Base-by-base conservation (phyloP, 2,888 invertebrate species). In the Cataglyphis rosenhaueri region DNA sequence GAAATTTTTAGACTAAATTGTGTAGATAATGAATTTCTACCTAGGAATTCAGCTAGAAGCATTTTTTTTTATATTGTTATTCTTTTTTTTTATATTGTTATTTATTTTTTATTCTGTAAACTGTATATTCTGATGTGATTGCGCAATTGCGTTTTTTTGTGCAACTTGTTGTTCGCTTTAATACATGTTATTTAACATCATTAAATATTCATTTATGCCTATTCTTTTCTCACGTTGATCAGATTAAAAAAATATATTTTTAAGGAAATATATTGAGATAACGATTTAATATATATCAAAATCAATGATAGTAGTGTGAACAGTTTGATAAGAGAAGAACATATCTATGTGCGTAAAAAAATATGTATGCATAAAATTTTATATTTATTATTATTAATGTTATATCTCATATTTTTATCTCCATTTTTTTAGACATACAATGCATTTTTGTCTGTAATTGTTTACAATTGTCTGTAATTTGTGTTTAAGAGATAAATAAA, bases 181-280 rank as follows among this genome's bases (percentile, higher is more conserved):
- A 44, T 78, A 25, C 21, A 29, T 29, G 32, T 8, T 32, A 78
- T 70, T 78, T 59, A 44, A 59, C 12, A 44, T 71, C 12, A 21
- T 78, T 71, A 78, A 70, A 78, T 59, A 71, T 78, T 57, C 41
- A 78, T 78, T 41, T 59, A 71, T 71, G 32, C 71, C 12, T 44
- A 29, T 59, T 71, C 12, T 35, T 70, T 71, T 78, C 41, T 9
- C 44, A 21, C 25, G 15, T n/a, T 32, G 21, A 57, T 21, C 38
- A 71, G 76, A 78, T 44, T 71, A 59, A 59, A 78, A n/a, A 41
- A n/a, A 8, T 52, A 59, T 70, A 21, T 68, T 2, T 64, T 18
- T 21, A 78, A 41, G 57, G n/a, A 32, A 71, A 59, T 59, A 59
- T 66, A 41, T 57, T 6, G 21, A 48, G 57, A n/a, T 52, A 35